A percentile compares a stretch with the other conserved stretches of the same genome.
Conservation (phyloP, 2,797 vertebrate genomes). For the Lateolabrax maculatus region DNA sequence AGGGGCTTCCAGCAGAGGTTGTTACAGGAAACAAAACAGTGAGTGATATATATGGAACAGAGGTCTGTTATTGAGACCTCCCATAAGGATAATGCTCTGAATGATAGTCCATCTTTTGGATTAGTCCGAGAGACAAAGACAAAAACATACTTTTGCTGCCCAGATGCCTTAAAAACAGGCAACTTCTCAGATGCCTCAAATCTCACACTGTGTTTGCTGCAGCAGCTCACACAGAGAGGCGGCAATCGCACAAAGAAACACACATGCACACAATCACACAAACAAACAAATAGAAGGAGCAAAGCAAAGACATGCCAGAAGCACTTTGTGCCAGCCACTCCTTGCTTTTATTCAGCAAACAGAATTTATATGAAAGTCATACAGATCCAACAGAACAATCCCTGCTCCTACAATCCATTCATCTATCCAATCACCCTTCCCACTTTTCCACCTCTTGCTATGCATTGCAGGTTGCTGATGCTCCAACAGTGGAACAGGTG, state of each 20-base stretch:
- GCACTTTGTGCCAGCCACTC: conserved; percentile 13
- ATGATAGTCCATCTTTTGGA: conserved; percentile 48
- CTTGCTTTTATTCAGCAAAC: conserved; percentile 31
- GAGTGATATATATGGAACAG: conserved; percentile 37
- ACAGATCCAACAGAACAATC: conserved; percentile 15
- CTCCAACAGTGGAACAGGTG: conserved; percentile 65
- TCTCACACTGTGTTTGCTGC: conserved; percentile 55
- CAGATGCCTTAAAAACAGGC: conserved; percentile 35
- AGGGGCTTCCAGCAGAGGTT: conserved; percentile 28
- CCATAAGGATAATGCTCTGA: conserved; percentile 55
- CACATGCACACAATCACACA: conserved; percentile 35
- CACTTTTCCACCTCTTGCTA: conserved; percentile 46
- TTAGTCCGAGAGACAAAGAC: conserved; percentile 32
- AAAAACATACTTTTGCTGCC: conserved; percentile 6
- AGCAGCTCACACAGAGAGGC: conserved; percentile 44
- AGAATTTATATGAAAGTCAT: conserved; percentile 23
- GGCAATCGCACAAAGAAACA: conserved; percentile 39
- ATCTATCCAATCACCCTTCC: conserved; percentile 43
- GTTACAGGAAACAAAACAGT: conserved; percentile 28
- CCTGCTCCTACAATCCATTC: conserved; percentile 21
- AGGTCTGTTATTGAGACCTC: conserved; percentile 47
- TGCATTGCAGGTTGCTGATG: conserved; percentile 47
- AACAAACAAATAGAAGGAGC: conserved; percentile 44
- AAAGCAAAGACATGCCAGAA: conserved; percentile 18
- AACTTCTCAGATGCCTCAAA: conserved; percentile 34